Evolutionary conservation across 2,888 invertebrate species (phyloP).

Genomic region (Sarcophaga carnaria): DNA sequence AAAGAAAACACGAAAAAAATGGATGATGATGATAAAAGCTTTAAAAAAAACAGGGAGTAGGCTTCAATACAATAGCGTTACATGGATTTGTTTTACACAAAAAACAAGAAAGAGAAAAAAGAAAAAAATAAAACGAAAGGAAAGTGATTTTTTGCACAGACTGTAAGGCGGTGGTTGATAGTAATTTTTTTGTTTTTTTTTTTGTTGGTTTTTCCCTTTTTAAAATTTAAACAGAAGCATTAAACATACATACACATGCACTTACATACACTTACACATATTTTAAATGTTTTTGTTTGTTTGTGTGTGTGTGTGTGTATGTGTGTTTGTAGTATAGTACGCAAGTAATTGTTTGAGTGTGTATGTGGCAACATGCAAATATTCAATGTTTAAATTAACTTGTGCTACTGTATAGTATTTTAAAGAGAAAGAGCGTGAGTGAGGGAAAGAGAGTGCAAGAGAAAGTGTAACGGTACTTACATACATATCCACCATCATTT

Average conservation of each 20-base stretch:
- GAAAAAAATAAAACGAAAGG: not conserved
- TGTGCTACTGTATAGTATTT: not conserved
- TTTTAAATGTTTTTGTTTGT: not conserved
- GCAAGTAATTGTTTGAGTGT: too few relatives aligned
- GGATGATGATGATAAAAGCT: not conserved
- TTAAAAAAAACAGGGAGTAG: not conserved
- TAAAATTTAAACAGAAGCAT: not conserved
- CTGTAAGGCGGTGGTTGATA: slow-evolving; percentile 25
- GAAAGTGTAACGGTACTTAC: not conserved
- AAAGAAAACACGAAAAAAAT: not conserved
- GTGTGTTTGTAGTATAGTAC: not conserved
- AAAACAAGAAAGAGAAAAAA: too few relatives aligned
- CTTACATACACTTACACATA: not conserved
- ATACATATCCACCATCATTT: not conserved
- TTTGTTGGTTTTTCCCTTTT: too few relatives aligned
- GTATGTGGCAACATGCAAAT: slow-evolving; percentile 12
- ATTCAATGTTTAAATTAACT: slow-evolving; percentile 22
- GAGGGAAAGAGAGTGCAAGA: too few relatives aligned
- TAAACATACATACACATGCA: not conserved
- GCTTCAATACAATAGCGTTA: not conserved
- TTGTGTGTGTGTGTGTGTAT: not conserved
- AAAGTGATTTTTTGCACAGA: not conserved
- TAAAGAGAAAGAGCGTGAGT: too few relatives aligned
- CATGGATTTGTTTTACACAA: too few relatives aligned
- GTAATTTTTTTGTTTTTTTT: slow-evolving; percentile 7